Evolutionary conservation across 2,888 invertebrate genomes (phyloP), one percentile per base, ranked within the genome.

Genomic region (Perizoma affinitatum): DNA sequence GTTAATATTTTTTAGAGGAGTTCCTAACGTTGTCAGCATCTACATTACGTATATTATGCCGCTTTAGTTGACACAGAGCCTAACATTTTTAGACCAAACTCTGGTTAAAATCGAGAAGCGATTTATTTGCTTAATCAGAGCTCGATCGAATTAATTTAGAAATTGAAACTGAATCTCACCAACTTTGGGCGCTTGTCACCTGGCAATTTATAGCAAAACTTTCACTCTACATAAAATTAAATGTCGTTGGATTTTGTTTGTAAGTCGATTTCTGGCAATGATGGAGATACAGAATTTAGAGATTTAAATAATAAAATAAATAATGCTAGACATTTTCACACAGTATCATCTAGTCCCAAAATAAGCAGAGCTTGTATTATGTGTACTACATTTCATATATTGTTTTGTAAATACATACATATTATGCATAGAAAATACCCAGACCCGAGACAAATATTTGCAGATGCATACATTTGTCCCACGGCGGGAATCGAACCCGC

Each of bases 91-190:
- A 49, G 9, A 40, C 9, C 9, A 48, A 48, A 49, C 54, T 44
- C 44, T 34, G 10, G n/a, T 44, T 53, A 40, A 54, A 55, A 48
- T 51, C 41, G 10, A 47, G 33, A 58, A 61, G 35, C 58, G 79
- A 83, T 85, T 84, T 84, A 83, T 85, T 85, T 84, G 75, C 79
- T 75, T 82, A 83, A 85, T 85, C 84, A 83, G 79, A 79, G 78
- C 73, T 78, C 78, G 78, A 83, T 82, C 79, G 73, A 75, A 80
- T 83, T 84, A 84, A 84, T 84, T 84, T 79, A 70, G 53, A 58
- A 66, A 66, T 59, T 50, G 63, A 58, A 56, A 62, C 61, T 63
- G 69, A 68, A 79, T 80, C 79, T 80, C 70, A 66, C 72, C 68
- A 71, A 74, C 72, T 80, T 79, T 68, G 73, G 52, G n/a, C 44